Conservation (phyloP, 2,797 vertebrate species). For the Carcharodon carcharias region DNA sequence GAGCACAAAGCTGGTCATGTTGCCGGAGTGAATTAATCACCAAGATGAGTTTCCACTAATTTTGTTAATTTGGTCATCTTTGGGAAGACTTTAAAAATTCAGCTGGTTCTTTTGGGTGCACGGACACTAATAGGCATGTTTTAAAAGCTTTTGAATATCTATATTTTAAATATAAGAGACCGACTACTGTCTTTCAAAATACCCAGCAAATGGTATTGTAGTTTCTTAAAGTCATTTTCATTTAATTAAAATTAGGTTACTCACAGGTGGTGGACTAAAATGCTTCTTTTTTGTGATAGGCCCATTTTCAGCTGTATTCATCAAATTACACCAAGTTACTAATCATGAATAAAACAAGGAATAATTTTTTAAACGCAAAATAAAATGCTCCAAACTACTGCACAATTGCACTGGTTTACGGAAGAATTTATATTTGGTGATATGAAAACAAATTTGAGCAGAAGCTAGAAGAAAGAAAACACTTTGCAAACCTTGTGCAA, state of each 20-base stretch:
- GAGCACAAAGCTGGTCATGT: neutral
- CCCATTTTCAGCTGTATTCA: neutral
- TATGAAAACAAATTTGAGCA: neutral
- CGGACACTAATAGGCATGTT: neutral
- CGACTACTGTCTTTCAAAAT: neutral
- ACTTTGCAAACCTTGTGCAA: neutral
- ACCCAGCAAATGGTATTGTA: neutral
- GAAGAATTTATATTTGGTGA: neutral
- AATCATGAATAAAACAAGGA: neutral
- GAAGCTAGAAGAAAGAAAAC: neutral
- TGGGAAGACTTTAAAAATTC: neutral
- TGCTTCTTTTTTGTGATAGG: neutral
- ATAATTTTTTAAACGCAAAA: neutral
- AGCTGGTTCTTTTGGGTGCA: neutral
- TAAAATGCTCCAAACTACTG: neutral
- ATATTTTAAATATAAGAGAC: neutral
- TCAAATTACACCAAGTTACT: neutral
- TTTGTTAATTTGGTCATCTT: neutral
- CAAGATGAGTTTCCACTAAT: neutral
- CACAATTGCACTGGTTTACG: neutral
- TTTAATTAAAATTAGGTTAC: neutral
- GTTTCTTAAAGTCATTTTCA: neutral
- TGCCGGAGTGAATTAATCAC: neutral
- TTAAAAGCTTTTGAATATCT: neutral
- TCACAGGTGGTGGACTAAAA: neutral